Conservation (phyloP, 2,113 vertebrate species). For the Neofelis nebulosa region DNA sequence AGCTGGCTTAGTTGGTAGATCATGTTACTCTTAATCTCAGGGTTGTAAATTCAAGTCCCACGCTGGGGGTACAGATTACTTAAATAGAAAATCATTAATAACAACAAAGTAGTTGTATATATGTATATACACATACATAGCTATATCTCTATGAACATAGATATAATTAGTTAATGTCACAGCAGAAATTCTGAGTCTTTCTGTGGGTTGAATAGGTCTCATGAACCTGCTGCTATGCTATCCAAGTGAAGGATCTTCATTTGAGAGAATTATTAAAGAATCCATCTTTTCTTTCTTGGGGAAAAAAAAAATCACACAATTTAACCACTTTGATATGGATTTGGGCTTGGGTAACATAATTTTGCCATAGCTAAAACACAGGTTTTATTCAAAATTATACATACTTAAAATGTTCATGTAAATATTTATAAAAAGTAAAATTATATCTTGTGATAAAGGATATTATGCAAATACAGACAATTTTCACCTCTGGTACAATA, state of each 20-base stretch:
- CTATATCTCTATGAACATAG: not conserved
- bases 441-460: constrained; percentile 60
- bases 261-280: not conserved
- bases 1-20: not conserved
- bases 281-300: not conserved
- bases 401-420: constrained; percentile 11
- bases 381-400: not conserved
- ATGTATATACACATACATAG: too few relatives aligned
- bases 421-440: not conserved
- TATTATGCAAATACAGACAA: constrained; percentile 76
- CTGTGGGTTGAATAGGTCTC: not conserved
- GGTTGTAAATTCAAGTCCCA: not conserved
- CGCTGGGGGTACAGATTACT: not conserved
- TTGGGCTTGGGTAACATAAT: not conserved
- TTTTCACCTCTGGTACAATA: constrained; percentile 76
- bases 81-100: not conserved
- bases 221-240: not conserved
- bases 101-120: not conserved
- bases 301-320: not conserved
- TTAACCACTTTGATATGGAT: constrained; percentile 9
- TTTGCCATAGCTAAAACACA: not conserved
- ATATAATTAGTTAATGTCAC: not conserved
- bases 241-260: not conserved
- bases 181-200: constrained; percentile 31
- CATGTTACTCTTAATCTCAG: not conserved